Conservation (phyloP, 2,113 vertebrate species). For the Podocnemis expansa region DNA sequence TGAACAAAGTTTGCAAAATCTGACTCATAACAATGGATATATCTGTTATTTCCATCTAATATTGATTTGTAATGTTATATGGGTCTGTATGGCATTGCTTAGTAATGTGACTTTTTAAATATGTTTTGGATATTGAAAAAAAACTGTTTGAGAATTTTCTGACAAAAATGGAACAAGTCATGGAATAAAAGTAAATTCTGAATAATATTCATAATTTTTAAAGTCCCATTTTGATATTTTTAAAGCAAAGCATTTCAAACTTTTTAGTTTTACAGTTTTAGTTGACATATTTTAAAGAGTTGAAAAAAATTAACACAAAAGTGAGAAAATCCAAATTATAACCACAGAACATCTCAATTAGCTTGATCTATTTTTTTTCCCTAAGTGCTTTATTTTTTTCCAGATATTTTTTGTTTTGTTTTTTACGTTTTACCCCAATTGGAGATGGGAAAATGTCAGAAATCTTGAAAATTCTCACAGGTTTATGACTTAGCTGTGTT, state of each 20-base stretch:
- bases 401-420: too few relatives aligned
- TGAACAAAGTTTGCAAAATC: slow-evolving; percentile 19
- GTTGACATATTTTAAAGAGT: not conserved
- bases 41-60: slow-evolving; percentile 37
- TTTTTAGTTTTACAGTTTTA: not conserved
- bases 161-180: too few relatives aligned
- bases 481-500: not conserved
- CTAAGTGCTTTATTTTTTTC: not conserved
- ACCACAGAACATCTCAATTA: not conserved
- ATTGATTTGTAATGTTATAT: too few relatives aligned
- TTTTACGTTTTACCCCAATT: not conserved
- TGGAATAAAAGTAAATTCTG: too few relatives aligned
- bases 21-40: slow-evolving; percentile 1
- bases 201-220: too few relatives aligned
- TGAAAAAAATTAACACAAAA: not conserved
- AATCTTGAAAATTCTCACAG: not conserved
- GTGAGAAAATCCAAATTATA: not conserved
- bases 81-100: not conserved
- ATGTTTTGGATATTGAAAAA: too few relatives aligned
- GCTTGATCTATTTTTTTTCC: too few relatives aligned
- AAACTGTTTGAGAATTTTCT: too few relatives aligned
- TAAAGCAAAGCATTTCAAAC: not conserved
- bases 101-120: too few relatives aligned
- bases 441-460: not conserved
- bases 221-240: not conserved